Evolutionary conservation across 2,113 vertebrate genomes (phyloP).

Genomic region (Pseudonaja textilis): DNA sequence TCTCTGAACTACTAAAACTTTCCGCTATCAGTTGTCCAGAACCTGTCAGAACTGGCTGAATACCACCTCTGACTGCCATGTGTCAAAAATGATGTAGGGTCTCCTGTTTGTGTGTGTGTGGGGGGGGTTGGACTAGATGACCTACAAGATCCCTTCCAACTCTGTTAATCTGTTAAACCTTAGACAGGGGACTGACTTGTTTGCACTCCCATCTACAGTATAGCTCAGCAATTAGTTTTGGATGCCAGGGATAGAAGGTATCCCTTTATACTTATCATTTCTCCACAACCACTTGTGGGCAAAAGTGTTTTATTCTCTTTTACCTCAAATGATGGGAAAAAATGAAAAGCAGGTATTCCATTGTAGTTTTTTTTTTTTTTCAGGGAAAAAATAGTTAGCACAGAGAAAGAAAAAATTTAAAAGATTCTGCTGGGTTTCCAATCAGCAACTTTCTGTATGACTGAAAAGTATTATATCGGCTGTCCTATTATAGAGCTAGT

Average conservation of each 20-base stretch:
- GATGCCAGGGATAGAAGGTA: background rate
- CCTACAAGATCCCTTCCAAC: no score
- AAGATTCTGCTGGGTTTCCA: background rate
- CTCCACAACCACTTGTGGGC: background rate
- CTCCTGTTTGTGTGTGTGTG: no score
- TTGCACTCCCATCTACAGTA: background rate
- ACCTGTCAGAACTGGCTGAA: no score
- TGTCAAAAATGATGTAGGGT: no score
- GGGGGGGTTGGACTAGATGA: no score
- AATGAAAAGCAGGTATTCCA: background rate
- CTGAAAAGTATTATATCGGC: background rate
- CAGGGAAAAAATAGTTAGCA: background rate
- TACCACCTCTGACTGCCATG: no score
- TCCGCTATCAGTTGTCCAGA: no score
- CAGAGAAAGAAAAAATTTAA: background rate
- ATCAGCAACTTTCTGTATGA: background rate
- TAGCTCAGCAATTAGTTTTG: background rate
- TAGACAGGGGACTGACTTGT: background rate
- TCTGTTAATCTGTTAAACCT: no score
- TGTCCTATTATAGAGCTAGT: background rate
- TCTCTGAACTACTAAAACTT: no score
- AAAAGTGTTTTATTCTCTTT: background rate
- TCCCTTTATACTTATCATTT: background rate
- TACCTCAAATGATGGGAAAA: background rate
- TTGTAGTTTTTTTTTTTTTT: background rate